Evolutionary conservation across 2,797 vertebrate species (phyloP).

Genomic region (Discoglossus pictus): DNA sequence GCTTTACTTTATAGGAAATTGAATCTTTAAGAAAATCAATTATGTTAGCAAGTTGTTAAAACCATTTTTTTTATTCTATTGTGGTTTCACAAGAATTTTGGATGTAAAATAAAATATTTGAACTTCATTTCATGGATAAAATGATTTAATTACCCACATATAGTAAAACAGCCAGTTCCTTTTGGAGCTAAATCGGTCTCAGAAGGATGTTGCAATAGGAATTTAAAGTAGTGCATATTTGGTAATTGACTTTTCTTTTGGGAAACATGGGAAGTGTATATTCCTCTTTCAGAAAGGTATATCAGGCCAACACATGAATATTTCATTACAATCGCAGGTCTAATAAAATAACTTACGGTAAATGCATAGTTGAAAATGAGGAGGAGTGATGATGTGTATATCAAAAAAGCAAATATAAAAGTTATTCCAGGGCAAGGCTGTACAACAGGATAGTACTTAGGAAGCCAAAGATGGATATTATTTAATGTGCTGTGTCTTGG

Average conservation of each 20-base stretch:
- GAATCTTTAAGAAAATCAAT: no score
- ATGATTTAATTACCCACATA: conserved; percentile 14
- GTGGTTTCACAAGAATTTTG: background rate
- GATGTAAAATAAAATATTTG: background rate
- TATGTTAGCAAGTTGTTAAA: no score
- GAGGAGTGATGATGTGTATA: background rate
- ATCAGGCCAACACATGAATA: background rate
- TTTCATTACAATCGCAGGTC: background rate
- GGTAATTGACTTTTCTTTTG: conserved; percentile 1
- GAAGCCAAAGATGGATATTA: no score
- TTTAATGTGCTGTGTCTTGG: no score
- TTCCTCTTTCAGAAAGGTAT: background rate
- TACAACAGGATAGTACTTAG: no score
- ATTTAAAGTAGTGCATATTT: background rate
- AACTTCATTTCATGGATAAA: no score
- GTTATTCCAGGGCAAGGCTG: no score
- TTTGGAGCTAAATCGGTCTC: background rate
- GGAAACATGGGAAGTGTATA: conserved; percentile 8
- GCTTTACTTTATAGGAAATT: no score
- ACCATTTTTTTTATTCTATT: no score
- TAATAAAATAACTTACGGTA: background rate
- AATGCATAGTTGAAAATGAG: background rate
- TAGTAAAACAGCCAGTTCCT: background rate
- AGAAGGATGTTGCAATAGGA: background rate
- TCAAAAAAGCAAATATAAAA: no score